Conservation (phyloP, 2,888 invertebrate genomes). For the Hirtodrosophila alboralis region DNA sequence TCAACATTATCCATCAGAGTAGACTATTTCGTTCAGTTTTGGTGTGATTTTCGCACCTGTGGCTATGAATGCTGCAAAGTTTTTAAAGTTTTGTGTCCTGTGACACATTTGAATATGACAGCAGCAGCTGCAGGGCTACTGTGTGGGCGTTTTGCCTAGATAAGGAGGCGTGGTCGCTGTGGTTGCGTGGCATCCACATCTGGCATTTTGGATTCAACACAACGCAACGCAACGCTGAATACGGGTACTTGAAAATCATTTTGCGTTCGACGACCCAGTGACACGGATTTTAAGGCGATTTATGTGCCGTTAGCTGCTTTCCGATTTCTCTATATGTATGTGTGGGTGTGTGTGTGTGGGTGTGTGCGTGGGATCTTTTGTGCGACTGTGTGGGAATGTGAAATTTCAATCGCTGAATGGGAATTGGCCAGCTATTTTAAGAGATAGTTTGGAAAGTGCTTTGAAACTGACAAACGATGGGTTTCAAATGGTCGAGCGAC, state of each 20-base stretch:
- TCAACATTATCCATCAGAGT: slow-evolving; percentile 3
- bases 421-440: neutral
- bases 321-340: too few relatives aligned
- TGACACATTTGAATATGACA: slow-evolving; percentile 60
- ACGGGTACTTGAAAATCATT: slow-evolving; percentile 39
- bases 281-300: slow-evolving; percentile 55
- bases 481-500: too few relatives aligned
- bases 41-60: slow-evolving; percentile 48
- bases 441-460: neutral
- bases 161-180: slow-evolving; percentile 43
- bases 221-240: slow-evolving; percentile 18
- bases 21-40: slow-evolving; percentile 3
- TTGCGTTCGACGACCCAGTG: slow-evolving; percentile 45
- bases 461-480: too few relatives aligned
- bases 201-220: slow-evolving; percentile 16
- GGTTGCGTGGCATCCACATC: slow-evolving; percentile 30
- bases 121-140: slow-evolving; percentile 16
- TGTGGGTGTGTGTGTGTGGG: too few relatives aligned
- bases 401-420: slow-evolving; percentile 11
- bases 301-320: slow-evolving; percentile 25
- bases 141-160: slow-evolving; percentile 6
- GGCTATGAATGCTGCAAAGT: slow-evolving; percentile 24
- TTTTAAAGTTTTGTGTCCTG: slow-evolving; percentile 29
- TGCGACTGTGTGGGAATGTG: slow-evolving; percentile 3
- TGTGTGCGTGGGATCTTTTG: slow-evolving; percentile 3